Percentiles rank a stretch among this genome's conserved stretches.
Conservation (phyloP, 1,140 invertebrate species). For the Zaprionus lachaisei region DNA sequence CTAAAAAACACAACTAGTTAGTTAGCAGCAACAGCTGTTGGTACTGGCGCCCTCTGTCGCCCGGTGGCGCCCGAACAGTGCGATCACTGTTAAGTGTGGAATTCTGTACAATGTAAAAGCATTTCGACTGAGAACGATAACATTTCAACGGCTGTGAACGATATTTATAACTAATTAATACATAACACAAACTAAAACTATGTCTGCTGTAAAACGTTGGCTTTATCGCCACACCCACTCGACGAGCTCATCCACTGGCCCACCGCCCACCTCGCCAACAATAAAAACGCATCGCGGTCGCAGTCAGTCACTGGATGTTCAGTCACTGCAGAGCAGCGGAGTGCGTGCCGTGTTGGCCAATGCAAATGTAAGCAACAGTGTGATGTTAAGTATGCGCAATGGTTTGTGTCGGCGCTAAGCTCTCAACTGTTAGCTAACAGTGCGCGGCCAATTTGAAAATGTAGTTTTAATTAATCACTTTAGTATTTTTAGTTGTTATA, state of each 20-base stretch:
- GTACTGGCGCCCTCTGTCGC: slow-evolving; percentile 47
- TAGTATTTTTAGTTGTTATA: background rate
- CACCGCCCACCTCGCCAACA: slow-evolving; percentile 68
- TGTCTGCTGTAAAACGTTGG: slow-evolving; percentile 87
- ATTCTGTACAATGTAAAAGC: slow-evolving; percentile 38
- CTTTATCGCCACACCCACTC: slow-evolving; percentile 84
- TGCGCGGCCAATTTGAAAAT: slow-evolving; percentile 26
- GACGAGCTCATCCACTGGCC: slow-evolving; percentile 83
- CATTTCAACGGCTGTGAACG: slow-evolving; percentile 40
- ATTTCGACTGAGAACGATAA: slow-evolving; percentile 13
- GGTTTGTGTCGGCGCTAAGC: slow-evolving; percentile 38
- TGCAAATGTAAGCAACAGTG: slow-evolving; percentile 57
- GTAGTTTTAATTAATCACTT: slow-evolving; percentile 78
- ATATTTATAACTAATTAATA: slow-evolving; percentile 19
- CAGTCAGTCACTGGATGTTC: slow-evolving; percentile 91
- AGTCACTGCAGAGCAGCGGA: slow-evolving; percentile 89
- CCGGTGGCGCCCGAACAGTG: slow-evolving; percentile 8
- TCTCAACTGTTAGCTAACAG: slow-evolving; percentile 9
- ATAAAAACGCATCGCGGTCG: slow-evolving; percentile 84
- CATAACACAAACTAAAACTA: slow-evolving; percentile 54
- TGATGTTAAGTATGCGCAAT: background rate
- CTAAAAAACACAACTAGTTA: slow-evolving; percentile 5
- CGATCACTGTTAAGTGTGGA: slow-evolving; percentile 26
- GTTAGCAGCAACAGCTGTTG: slow-evolving; percentile 1
- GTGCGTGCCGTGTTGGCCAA: slow-evolving; percentile 85